These are phyloP conservation scores for Timema podura DNA, from an alignment of 2,888 invertebrate species.

Conservation along the genomic window DNA sequence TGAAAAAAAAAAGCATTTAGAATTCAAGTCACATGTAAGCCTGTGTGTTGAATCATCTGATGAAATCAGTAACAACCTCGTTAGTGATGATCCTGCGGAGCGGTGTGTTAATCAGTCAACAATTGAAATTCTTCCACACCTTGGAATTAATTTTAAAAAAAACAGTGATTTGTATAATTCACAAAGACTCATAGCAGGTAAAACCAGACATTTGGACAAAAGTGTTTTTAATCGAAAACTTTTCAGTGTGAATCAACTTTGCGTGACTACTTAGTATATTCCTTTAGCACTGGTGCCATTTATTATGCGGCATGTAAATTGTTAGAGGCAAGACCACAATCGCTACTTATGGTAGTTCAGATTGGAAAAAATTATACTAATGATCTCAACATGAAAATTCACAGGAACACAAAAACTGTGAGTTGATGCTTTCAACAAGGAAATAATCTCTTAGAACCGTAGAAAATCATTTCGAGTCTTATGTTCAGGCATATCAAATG, in stretches of 20 bases:
- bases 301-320: not conserved
- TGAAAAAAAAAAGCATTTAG: too few species aligned
- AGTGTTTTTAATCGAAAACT: not conserved
- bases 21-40: too few species aligned
- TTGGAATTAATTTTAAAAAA: constrained; percentile 10
- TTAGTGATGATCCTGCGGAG: constrained; percentile 10
- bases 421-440: not conserved
- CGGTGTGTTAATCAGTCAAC: not conserved
- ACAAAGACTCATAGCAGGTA: not conserved
- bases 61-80: too few species aligned
- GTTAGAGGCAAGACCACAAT: not conserved
- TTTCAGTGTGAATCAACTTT: not conserved
- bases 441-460: not conserved
- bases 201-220: not conserved
- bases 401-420: not conserved
- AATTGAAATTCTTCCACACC: constrained; percentile 1
- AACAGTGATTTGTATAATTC: not conserved
- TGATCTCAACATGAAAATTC: not conserved
- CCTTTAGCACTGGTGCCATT: not conserved
- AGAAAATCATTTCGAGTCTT: too few species aligned
- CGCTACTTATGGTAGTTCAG: not conserved
- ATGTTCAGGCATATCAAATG: too few species aligned
- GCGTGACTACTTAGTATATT: not conserved
- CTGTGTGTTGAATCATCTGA: too few species aligned
- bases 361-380: not conserved